phyloP scores from a whole-genome alignment of 2,797 vertebrate genomes.

The Falco rusticolus region DNA sequence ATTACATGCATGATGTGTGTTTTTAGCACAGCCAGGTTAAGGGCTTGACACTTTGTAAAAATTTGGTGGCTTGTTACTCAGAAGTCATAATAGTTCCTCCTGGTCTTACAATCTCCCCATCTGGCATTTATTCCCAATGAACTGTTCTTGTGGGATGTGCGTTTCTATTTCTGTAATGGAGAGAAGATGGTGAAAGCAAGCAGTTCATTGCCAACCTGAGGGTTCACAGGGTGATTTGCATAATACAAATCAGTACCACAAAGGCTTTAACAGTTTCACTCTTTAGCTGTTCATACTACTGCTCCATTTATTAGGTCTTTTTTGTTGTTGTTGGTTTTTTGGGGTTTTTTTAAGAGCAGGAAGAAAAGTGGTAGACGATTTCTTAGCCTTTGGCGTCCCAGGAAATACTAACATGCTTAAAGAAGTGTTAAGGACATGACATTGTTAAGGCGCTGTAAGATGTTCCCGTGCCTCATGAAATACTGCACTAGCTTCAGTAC shows the following conservation, averaged over 20 bases:
- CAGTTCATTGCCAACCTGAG: background rate
- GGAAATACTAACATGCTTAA: background rate
- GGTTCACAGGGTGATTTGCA: background rate
- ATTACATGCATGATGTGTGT: background rate
- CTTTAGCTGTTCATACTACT: background rate
- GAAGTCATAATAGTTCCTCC: slow-evolving; percentile 4
- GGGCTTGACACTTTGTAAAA: slow-evolving; percentile 20
- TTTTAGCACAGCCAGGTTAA: slow-evolving; percentile 28
- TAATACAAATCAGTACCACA: background rate
- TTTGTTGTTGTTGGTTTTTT: too few species aligned
- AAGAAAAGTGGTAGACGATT: background rate
- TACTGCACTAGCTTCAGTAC: background rate
- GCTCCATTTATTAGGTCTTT: background rate
- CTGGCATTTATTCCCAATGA: slow-evolving; percentile 36
- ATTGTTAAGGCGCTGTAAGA: background rate
- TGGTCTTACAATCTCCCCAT: slow-evolving; percentile 12
- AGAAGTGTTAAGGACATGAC: background rate
- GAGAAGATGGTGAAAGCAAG: background rate
- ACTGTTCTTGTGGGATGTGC: background rate
- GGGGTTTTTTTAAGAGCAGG: background rate
- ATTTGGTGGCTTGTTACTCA: background rate
- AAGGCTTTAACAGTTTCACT: background rate
- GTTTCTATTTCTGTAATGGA: background rate
- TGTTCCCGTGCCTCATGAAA: background rate
- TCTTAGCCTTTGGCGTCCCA: background rate